These are phyloP conservation scores for Oryctolagus cuniculus DNA, from an alignment of 2,113 vertebrate species.

Conservation along the genomic window DNA sequence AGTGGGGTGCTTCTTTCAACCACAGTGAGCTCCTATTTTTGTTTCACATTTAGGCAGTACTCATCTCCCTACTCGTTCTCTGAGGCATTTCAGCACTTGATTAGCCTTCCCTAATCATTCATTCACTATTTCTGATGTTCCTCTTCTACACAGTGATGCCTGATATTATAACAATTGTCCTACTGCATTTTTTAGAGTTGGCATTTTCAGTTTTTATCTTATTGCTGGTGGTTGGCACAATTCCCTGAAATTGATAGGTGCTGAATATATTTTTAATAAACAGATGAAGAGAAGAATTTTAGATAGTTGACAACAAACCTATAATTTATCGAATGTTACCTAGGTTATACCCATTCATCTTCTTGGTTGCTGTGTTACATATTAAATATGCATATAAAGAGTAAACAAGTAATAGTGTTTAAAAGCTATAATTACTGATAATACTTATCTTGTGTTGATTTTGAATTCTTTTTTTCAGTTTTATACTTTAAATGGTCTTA, in stretches of 20 bases:
- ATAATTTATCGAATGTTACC: neutral
- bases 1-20: too few relatives aligned
- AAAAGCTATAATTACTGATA: neutral
- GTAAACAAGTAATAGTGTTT: neutral
- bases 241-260: neutral
- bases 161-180: neutral
- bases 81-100: neutral
- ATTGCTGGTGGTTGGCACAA: neutral
- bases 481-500: neutral
- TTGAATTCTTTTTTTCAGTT: neutral
- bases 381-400: neutral
- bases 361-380: neutral
- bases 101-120: neutral
- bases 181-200: neutral
- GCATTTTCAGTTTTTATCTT: neutral
- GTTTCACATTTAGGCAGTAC: neutral
- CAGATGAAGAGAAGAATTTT: neutral
- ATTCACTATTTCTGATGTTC: neutral
- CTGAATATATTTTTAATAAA: constrained; percentile 7
- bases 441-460: neutral
- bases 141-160: rapidly evolving
- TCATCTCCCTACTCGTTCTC: neutral
- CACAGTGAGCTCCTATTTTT: neutral
- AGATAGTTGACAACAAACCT: neutral
- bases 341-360: neutral